Evolutionary conservation across 2,797 vertebrate species (phyloP), one percentile per base, ranked within the genome.

Genomic region (Spinus olivaceus): DNA sequence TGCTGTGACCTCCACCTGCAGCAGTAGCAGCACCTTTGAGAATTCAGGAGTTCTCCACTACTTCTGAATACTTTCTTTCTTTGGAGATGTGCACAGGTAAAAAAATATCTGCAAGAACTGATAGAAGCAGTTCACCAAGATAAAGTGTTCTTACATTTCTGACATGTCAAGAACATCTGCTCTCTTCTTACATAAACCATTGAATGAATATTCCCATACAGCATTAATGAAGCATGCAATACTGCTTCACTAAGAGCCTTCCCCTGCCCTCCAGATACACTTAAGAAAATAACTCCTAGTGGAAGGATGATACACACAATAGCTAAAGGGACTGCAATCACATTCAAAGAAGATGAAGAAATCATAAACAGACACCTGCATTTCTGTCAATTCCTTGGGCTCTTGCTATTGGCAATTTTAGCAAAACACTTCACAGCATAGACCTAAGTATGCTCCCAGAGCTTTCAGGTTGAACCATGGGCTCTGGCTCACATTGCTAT

Each of bases 251-350:
- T 94, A 92, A 96, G 90, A 95, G 82, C 87, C 64, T 96, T 91
- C 77, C 60, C 17, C 73, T 91, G 87, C 95, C 96, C 94, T 96
- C 73, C 85, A 88, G 95, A 91, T 77, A 91, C 85, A 94, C 95
- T 95, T 94, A 88, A 87, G 87, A 92, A 96, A 92, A 96, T 84
- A 92, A 92, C 70, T 95, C 69, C 76, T 90, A 96, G 81, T 91
- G 80, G 60, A 95, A 90, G 53, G 41, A 70, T 81, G 91, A 79
- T 86, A 88, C 49, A 83, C 57, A 84, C 82, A 94, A 90, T 84
- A 91, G 91, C 92, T 94, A 86, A 94, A 94, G 66, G 77, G 82
- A 95, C 92, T 77, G 64, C 66, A 96, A n/a, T 80, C 49, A 39
- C 70, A 92, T 92, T 94, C 87, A 84, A 46, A 60, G 69, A 70